Evolutionary conservation across 2,888 invertebrate species (phyloP).

Genomic region (Bombyx huttoni): DNA sequence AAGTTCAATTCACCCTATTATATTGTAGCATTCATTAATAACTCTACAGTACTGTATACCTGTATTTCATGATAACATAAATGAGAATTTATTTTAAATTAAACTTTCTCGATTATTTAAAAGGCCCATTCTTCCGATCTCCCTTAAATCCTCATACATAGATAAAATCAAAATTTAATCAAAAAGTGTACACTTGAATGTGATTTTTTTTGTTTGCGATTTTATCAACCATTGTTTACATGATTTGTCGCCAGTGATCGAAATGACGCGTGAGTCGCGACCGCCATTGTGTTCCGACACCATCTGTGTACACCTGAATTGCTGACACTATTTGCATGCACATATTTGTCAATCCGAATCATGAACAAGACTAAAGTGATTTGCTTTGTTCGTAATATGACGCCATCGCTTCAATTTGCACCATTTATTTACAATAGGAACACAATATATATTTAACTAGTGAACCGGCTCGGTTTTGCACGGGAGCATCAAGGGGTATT

Average conservation of each 20-base stretch:
- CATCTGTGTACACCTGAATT: slow-evolving; percentile 35
- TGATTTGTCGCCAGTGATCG: slow-evolving; percentile 12
- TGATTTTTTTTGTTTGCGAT: background rate
- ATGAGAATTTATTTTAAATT: too few relatives aligned
- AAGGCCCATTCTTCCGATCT: too few relatives aligned
- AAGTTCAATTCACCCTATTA: too few relatives aligned
- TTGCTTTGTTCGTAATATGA: background rate
- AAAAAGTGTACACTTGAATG: background rate
- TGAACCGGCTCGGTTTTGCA: background rate
- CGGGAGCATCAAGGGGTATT: too few relatives aligned
- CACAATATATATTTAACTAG: background rate
- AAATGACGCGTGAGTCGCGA: slow-evolving; percentile 20
- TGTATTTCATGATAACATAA: too few relatives aligned
- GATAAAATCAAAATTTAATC: too few relatives aligned
- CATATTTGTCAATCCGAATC: slow-evolving; percentile 10
- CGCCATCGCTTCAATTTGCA: background rate
- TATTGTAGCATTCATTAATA: too few relatives aligned
- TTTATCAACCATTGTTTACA: slow-evolving; percentile 18
- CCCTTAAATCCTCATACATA: too few relatives aligned
- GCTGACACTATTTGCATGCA: slow-evolving; percentile 19
- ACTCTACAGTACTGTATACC: too few relatives aligned
- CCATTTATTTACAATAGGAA: background rate
- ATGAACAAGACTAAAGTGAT: background rate
- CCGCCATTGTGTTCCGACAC: slow-evolving; percentile 25
- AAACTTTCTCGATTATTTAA: too few relatives aligned